These are phyloP conservation scores for Calycopis cecrops DNA, from an alignment of 1,140 invertebrate species.

Conservation along the genomic window DNA sequence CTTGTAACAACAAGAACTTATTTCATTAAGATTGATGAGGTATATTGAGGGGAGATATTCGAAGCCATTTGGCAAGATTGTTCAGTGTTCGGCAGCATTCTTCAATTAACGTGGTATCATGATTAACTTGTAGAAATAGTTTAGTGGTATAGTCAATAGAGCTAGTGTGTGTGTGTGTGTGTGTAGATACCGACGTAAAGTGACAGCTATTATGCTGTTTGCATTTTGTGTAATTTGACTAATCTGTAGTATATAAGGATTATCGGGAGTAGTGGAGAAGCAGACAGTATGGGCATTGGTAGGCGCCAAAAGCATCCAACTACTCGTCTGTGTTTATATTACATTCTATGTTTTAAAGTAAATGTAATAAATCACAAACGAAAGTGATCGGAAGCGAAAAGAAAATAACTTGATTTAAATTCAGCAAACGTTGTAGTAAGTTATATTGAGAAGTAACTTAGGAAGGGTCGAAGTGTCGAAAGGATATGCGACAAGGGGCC, in stretches of 20 bases:
- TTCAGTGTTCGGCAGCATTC: neutral
- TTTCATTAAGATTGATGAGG: slow-evolving; percentile 9
- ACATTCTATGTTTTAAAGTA: neutral
- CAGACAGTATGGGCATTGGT: no score
- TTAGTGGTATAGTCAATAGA: no score
- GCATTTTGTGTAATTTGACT: no score
- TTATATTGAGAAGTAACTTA: slow-evolving; percentile 11
- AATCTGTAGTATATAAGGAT: no score
- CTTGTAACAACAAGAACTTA: slow-evolving; percentile 5
- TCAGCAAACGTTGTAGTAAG: slow-evolving; percentile 8
- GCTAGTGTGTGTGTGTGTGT: no score
- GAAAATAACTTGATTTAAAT: slow-evolving; percentile 1
- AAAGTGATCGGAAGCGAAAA: neutral
- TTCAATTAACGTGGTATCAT: no score
- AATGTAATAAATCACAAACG: neutral
- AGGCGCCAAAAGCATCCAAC: no score
- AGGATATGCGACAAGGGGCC: slow-evolving; percentile 1
- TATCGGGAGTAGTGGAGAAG: no score
- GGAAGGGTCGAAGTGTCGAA: slow-evolving; percentile 4
- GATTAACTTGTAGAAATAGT: no score
- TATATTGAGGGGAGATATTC: neutral
- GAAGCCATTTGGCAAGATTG: neutral
- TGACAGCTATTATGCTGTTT: no score
- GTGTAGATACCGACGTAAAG: no score
- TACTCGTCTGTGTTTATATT: no score